Evolutionary conservation across 2,888 invertebrate species (phyloP), one percentile per base, ranked within the genome.

Genomic region (Chymomyza caudatula): DNA sequence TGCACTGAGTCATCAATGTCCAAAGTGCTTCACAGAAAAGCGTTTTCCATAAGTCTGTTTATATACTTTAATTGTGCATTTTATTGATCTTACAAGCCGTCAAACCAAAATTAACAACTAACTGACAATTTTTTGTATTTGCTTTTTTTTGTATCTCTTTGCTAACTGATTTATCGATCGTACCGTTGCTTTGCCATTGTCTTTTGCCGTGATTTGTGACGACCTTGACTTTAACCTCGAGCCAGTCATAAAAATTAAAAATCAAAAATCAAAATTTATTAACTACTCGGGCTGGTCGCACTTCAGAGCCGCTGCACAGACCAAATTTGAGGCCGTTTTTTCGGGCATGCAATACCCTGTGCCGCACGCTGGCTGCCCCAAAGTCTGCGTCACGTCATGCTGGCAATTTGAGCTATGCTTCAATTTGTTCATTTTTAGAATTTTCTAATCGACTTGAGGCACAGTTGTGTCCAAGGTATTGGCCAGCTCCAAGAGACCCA

Each of bases 201-300:
- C 19, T 59, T n/a, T 15, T 17, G 20, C 17, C 44, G 25, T 51
- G 44, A 15, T 54, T 57, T 29, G 53, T 20, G 22, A 2, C 60
- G 79, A 69, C 85, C 86, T 85, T 85, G 85, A 85, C 86, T 85
- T 83, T 82, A 70, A 82, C 86, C 84, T 85, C 74, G 65, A 17
- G 58, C 55, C 58, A 65, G 61, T 60, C 58, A 52, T 57, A 49
- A 37, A 44, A 20, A 60, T 47, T 25, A 62, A 60, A 58, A 59
- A 62, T 61, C 64, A 70, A 59, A 70, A 66, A 55, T 56, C 71
- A 71, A 74, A 78, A 80, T 80, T 83, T 74, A 64, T 65, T 4
- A 53, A 55, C n/a, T 3, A 60, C 59, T 65, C 56, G 61, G 75
- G 58, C 60, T 70, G 60, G 53, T 65, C 52, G 13, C 54, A 15